phyloP scores from a whole-genome alignment of 2,113 vertebrate species.

The Trachemys scripta region DNA sequence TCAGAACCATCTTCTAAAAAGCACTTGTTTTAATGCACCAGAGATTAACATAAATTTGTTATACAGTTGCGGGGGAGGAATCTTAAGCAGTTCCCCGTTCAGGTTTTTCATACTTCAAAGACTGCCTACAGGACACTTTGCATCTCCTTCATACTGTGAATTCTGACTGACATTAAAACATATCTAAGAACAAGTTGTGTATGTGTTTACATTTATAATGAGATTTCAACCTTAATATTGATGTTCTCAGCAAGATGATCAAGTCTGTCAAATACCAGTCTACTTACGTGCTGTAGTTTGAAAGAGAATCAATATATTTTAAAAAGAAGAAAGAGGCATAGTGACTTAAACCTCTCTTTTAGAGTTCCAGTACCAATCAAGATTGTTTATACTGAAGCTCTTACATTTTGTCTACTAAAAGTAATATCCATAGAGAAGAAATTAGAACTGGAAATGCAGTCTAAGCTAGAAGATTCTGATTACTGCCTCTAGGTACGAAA shows the following conservation, averaged over 20 bases:
- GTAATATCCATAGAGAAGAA: not conserved
- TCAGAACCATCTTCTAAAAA: not conserved
- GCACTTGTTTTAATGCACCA: not conserved
- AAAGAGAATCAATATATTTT: not conserved
- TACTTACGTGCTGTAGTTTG: fast-evolving
- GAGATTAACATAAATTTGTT: not conserved
- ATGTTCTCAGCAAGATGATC: not conserved
- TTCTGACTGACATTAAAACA: not conserved
- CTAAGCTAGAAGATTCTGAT: not conserved
- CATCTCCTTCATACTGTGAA: not conserved
- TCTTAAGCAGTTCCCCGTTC: not conserved
- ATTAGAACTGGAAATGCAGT: not conserved
- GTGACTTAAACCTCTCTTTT: not conserved
- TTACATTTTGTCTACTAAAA: not conserved
- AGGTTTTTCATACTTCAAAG: not conserved
- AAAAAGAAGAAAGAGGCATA: not conserved
- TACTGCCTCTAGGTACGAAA: not conserved
- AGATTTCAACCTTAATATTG: not conserved
- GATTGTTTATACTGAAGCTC: not conserved
- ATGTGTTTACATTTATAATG: not conserved
- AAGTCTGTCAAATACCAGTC: not conserved
- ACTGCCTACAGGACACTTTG: fast-evolving
- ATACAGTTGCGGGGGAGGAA: not conserved
- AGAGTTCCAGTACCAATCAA: not conserved
- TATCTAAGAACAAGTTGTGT: not conserved